phyloP scores from a whole-genome alignment of 2,113 vertebrate species.

The Hyperopisus bebe region DNA sequence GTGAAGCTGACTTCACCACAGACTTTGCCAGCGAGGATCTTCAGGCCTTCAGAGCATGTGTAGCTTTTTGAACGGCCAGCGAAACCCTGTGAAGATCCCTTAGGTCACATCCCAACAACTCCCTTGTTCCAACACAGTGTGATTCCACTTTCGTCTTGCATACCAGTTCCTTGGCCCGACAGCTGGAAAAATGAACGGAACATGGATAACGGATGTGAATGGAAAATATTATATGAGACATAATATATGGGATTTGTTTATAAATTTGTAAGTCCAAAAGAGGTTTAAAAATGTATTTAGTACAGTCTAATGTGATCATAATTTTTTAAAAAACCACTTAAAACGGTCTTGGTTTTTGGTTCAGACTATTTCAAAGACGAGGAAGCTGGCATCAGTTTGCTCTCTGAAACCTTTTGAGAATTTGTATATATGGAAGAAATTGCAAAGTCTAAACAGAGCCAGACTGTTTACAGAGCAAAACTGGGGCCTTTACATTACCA shows the following conservation, averaged over 20 bases:
- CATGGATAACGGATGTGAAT: not conserved
- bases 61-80: not conserved
- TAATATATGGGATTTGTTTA: not conserved
- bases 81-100: not conserved
- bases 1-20: not conserved
- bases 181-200: not conserved
- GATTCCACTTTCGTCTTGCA: not conserved
- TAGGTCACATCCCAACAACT: not conserved
- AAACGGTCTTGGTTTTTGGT: not conserved
- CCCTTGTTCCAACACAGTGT: not conserved
- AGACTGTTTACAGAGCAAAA: not conserved
- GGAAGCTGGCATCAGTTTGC: not conserved
- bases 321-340: not conserved
- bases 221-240: not conserved
- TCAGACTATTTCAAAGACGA: not conserved
- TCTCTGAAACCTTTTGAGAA: not conserved
- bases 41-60: not conserved
- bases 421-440: not conserved
- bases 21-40: not conserved
- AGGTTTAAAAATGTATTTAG: not conserved
- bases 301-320: not conserved
- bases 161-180: not conserved
- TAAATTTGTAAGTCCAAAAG: not conserved
- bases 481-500: not conserved
- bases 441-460: not conserved